A percentile compares a stretch with the other conserved stretches of the same genome.
These are phyloP conservation scores for Drosophila mimica DNA, from an alignment of 2,888 invertebrate genomes.

Conservation along the genomic window DNA sequence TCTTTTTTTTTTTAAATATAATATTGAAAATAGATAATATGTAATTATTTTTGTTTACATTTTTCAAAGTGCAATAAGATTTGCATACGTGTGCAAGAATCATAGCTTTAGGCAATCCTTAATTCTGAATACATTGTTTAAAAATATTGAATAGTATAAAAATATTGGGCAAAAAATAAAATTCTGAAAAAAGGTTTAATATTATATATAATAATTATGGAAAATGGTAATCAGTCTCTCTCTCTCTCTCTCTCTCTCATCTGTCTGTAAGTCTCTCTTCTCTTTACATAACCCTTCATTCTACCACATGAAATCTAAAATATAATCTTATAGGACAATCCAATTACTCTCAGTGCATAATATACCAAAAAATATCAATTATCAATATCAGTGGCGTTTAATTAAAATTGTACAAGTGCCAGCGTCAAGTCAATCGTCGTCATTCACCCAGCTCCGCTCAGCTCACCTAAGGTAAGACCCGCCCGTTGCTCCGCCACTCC, in stretches of 20 bases:
- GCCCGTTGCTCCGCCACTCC: not conserved
- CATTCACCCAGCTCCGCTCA: conserved; percentile 45
- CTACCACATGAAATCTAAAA: not conserved
- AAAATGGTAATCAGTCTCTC: not conserved
- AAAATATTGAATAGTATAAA: not conserved
- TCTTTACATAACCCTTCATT: not conserved
- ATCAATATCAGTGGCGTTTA: conserved; percentile 80
- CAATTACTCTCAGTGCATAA: conserved; percentile 45
- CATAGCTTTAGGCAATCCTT: not conserved
- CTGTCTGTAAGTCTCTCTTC: not conserved
- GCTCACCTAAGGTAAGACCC: not conserved
- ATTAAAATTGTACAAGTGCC: conserved; percentile 82
- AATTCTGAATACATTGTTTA: not conserved
- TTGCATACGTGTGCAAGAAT: not conserved
- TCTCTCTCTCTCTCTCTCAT: not conserved
- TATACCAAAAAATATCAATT: conserved; percentile 41
- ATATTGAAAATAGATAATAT: too few species aligned
- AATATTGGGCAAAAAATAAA: not conserved
- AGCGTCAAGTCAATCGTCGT: conserved; percentile 71
- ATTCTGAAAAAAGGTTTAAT: not conserved
- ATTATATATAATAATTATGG: not conserved
- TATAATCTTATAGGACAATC: not conserved
- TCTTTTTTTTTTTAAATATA: not conserved
- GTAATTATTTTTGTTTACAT: too few species aligned
- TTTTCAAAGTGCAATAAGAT: not conserved